These are phyloP conservation scores for Sarcophaga bullata DNA, from an alignment of 1,140 invertebrate species.

Conservation along the genomic window DNA sequence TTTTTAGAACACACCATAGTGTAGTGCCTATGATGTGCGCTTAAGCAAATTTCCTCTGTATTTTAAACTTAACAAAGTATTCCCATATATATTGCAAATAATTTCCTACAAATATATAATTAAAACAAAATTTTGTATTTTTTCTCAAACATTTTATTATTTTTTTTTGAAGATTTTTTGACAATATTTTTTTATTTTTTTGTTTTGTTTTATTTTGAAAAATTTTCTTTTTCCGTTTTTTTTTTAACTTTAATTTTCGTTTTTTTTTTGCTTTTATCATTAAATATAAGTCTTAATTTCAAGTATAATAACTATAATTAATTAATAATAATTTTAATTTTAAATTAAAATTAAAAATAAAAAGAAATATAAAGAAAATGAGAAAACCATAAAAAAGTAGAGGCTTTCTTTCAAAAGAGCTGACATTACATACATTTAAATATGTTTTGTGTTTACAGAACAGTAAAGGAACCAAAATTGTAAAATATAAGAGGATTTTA, in stretches of 20 bases:
- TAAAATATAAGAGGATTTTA: too few species aligned
- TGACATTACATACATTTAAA: too few species aligned
- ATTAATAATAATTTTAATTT: slow-evolving; percentile 46
- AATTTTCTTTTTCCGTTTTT: slow-evolving; percentile 20
- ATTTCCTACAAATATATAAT: background rate
- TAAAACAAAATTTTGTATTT: background rate
- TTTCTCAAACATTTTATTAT: slow-evolving; percentile 40
- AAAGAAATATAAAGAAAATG: slow-evolving; percentile 38
- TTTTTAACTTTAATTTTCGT: slow-evolving; percentile 23
- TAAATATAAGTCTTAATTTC: slow-evolving; percentile 48
- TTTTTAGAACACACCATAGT: background rate
- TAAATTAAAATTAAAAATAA: slow-evolving; percentile 43
- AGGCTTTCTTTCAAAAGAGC: background rate
- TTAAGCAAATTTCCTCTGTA: background rate
- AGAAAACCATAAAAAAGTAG: slow-evolving; percentile 4
- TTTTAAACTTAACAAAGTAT: background rate
- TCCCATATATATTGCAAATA: background rate
- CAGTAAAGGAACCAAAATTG: too few species aligned
- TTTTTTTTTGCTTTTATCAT: slow-evolving; percentile 34
- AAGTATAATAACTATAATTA: slow-evolving; percentile 44
- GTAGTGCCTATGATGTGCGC: background rate
- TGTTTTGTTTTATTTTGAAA: slow-evolving; percentile 5
- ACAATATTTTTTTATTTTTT: slow-evolving; percentile 33
- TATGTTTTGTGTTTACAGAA: too few species aligned
- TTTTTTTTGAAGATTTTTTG: slow-evolving; percentile 15